phyloP scores from a whole-genome alignment of 1,140 invertebrate genomes.

The Spodoptera frugiperda region DNA sequence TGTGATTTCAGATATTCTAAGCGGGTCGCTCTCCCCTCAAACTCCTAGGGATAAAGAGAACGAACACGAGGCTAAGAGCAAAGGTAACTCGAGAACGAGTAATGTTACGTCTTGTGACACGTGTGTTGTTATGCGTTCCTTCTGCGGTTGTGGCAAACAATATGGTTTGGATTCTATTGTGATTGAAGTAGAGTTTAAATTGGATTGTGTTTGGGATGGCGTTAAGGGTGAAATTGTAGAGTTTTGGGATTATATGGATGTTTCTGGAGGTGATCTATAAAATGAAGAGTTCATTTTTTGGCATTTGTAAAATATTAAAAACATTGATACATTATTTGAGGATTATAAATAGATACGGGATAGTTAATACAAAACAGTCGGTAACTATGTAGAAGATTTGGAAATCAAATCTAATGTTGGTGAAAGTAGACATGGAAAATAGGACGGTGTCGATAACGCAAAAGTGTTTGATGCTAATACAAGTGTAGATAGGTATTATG shows the following conservation, averaged over 20 bases:
- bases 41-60: conserved; percentile 91
- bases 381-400: too few species aligned
- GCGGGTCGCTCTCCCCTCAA: conserved; percentile 91
- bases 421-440: too few species aligned
- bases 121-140: conserved; percentile 61
- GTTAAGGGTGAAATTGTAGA: not conserved
- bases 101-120: conserved; percentile 28
- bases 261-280: not conserved
- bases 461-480: too few species aligned
- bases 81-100: conserved; percentile 87
- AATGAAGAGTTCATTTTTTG: too few species aligned
- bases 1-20: conserved; percentile 92
- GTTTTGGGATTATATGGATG: not conserved
- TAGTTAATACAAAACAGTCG: too few species aligned
- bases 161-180: not conserved
- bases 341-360: too few species aligned
- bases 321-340: too few species aligned
- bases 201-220: not conserved
- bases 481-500: too few species aligned
- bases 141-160: conserved; percentile 47
- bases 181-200: not conserved
- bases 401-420: too few species aligned
- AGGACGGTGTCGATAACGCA: too few species aligned
- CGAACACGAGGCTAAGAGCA: conserved; percentile 92
- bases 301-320: too few species aligned